Base-by-base conservation (phyloP, 2,797 vertebrate species). In the Austrolebias charrua region DNA sequence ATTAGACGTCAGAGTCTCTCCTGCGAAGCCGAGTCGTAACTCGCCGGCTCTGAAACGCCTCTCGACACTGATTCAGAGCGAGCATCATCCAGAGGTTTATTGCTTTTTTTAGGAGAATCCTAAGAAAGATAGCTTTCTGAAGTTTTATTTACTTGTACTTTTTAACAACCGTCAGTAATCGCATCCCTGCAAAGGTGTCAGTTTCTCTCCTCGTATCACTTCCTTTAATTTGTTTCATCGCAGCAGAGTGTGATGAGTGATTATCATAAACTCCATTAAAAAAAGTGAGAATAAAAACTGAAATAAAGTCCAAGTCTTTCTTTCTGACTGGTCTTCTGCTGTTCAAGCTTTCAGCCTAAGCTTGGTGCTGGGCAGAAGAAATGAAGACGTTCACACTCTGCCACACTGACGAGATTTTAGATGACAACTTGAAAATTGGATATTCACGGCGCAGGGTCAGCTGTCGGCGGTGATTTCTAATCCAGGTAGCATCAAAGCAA, bases 1-100 rank as follows among this genome's bases (percentile, higher is more conserved):
- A 84, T 86, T 64, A 78, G 73, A 81, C 75, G 80, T 84, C 78
- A 58, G 68, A 66, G 63, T 82, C 73, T 79, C 66, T 72, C 65
- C 50, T 40, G 52, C 71, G 69, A 66, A 66, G 73, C 63, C 2
- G 54, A 76, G 71, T 78, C 82, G 80, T 81, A 85, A 81, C 79
- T 76, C 3, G 59, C 75, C 24, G 63, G n/a, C 42, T 75, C 75
- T 66, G 63, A 77, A 84, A 80, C n/a, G 33, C 71, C 73, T 69
- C 49, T 62, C 20, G n/a, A 35, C 72, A 65, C 19, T 0, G 15
- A 55, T 65, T 66, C 48, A 10, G 35, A 5, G 35, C 69, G 18
- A 75, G 71, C 75, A 67, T 54, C 60, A 71, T 76, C 73, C 73
- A 67, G 38, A 66, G 67, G 45, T 71, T 83, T 79, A 84, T 83